Evolutionary conservation across 2,797 vertebrate genomes (phyloP), one percentile per base, ranked within the genome.

Genomic region (Trachops cirrhosus): DNA sequence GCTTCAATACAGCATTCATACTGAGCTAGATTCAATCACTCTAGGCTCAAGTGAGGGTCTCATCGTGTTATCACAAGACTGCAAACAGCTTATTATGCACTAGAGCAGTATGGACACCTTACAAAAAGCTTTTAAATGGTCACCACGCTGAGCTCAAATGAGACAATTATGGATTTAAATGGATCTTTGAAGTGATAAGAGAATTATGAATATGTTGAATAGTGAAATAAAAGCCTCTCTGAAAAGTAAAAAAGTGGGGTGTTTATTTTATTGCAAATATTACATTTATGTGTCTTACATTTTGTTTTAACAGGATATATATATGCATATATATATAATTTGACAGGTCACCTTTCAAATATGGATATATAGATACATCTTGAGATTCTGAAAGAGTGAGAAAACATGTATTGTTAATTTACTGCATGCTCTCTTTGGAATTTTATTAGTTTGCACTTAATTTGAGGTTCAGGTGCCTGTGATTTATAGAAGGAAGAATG

Each of bases 111-210:
- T 70, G 94, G 96, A 75, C 85, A 94, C 85, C 52, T 96, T 1
- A 78, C 21, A 9, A 84, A 94, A 96, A 94, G 39, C 96, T 92
- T 96, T 97, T 91, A 97, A 96, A 73, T 86, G 64, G 73, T 94
- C 85, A 54, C n/a, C 97, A 92, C 84, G 92, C 94, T 97, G 97
- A 75, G 95, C 34, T 68, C 80, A 96, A 97, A 97, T 94, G 91
- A 97, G 86, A 94, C 94, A 96, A 96, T 97, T 95, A 96, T 88
- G 57, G 87, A 93, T 86, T 94, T 96, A 94, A 96, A 62, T 64
- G 54, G 77, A 82, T 97, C 62, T 96, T 94, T 71, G 82, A 79
- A 79, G 26, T 10, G 95, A 83, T 94, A 90, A 92, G 32, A 94
- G 64, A 96, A 90, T 79, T 88, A 96, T 89, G 82, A 95, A 62